A percentile compares a stretch with the other conserved stretches of the same genome.
Conservation (phyloP, 1,140 invertebrate species). For the Diachasma alloeum region DNA sequence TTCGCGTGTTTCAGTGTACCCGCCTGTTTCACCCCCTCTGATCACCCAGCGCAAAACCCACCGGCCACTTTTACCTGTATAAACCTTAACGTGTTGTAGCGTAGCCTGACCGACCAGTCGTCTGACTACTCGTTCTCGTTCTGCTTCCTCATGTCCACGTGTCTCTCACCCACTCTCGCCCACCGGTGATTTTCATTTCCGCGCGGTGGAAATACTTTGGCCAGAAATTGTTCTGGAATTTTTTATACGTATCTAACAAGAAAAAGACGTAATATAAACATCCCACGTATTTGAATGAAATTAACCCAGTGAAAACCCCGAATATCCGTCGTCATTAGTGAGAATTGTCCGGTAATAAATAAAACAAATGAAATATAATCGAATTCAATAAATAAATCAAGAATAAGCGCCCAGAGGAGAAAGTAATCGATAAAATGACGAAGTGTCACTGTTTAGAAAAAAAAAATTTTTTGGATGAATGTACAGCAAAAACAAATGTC, state of each 20-base stretch:
- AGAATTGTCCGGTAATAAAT: too few relatives aligned
- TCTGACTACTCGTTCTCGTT: conserved; percentile 9
- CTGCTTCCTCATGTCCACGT: conserved; percentile 9
- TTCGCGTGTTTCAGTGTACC: conserved; percentile 53
- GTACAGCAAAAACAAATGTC: too few relatives aligned
- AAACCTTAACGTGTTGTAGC: not conserved
- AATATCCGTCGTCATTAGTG: too few relatives aligned
- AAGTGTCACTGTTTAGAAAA: too few relatives aligned
- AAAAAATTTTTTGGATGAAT: too few relatives aligned
- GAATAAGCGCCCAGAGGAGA: too few relatives aligned
- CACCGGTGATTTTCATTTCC: conserved; percentile 9
- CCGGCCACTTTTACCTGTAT: not conserved
- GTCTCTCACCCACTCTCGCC: conserved; percentile 6
- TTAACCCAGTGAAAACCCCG: too few relatives aligned
- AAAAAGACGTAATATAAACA: too few relatives aligned
- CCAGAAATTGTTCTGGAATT: not conserved
- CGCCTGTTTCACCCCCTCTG: not conserved
- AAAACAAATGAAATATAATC: too few relatives aligned
- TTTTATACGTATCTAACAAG: not conserved
- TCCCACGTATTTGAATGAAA: too few relatives aligned
- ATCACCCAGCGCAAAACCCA: not conserved
- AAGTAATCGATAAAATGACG: too few relatives aligned
- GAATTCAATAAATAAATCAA: too few relatives aligned
- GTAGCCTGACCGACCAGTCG: conserved; percentile 1
- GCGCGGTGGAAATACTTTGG: not conserved